These are phyloP conservation scores for Caenorhabditis uteleia DNA, from an alignment of 2,888 invertebrate genomes.

Conservation along the genomic window DNA sequence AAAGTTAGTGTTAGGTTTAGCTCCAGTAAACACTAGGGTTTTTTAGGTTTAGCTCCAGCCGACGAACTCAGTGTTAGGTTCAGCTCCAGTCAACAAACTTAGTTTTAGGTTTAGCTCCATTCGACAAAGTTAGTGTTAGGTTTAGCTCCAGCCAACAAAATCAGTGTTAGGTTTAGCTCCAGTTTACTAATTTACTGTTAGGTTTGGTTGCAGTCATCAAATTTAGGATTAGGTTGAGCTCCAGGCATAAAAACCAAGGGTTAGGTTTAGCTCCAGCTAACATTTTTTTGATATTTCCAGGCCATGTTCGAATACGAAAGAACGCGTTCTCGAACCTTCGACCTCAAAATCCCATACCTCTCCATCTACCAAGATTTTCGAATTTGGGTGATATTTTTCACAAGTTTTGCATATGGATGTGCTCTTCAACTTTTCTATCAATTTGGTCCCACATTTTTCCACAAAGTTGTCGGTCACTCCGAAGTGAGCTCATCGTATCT, in stretches of 20 bases:
- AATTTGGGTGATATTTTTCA: conserved; percentile 49
- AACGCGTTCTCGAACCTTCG: conserved; percentile 43
- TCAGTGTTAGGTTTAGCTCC: no score
- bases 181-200: no score
- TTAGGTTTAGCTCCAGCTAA: no score
- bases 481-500: conserved; percentile 33
- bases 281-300: conserved; percentile 12
- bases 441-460: conserved; percentile 50
- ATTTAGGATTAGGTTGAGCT: no score
- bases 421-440: conserved; percentile 52
- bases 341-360: conserved; percentile 49
- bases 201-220: no score
- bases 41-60: no score
- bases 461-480: conserved; percentile 44
- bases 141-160: background rate
- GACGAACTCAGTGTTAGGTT: no score
- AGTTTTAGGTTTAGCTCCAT: no score
- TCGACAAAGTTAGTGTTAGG: background rate
- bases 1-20: background rate
- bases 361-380: conserved; percentile 54
- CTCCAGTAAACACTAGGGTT: no score
- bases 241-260: no score
- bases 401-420: conserved; percentile 49
- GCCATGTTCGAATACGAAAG: conserved; percentile 47
- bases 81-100: no score